Base-by-base conservation (phyloP, 92 coral and sea anemone genomes). In the Porites evermanni region DNA sequence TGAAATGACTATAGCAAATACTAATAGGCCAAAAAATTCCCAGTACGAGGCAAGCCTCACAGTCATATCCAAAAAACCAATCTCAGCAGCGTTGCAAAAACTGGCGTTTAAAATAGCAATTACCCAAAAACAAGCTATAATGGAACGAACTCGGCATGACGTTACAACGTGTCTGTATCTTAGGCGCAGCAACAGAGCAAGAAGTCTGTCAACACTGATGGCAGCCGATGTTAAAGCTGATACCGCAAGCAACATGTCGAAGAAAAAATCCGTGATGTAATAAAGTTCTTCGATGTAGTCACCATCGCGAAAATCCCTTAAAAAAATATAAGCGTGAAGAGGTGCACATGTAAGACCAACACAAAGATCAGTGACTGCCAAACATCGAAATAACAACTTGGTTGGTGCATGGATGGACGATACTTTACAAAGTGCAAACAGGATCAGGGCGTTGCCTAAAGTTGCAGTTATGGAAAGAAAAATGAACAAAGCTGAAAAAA, bases 151-250 rank as follows among this genome's bases (percentile, higher is more conserved):
- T 2, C 61, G 61, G 4, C 14, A 14, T 56, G 16, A 56, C 13
- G 61, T 56, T 56, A 56, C 67, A 63, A 63, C 67, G 20, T 53
- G 29, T 74, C 65, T 53, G 47, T 74, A 53, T 56, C 20, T 21
- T 20, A 53, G 20, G 19, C 79, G 38, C 79, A 54, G 16, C 18
- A 74, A 18, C 64, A 74, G 47, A 54, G 79, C 79, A 38, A 53
- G 64, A 53, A 53, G 65, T 23, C 79, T 74, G 61, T 74, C 79
- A 2, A 56, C 61, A 56, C 61, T 56, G 61, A 56, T 56, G 61
- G 61, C 61, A 14, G 61, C 61, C 61, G 61, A 56, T 56, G 61
- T 56, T 11, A 56, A 11, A 14, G 16, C 61, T 14, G 61, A 56
- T 56, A 56, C 16, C 3, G 23, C n/a, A 54, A 44, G 54, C 13